Evolutionary conservation across 2,888 invertebrate species (phyloP), one percentile per base, ranked within the genome.

Genomic region (Acleris holmiana): DNA sequence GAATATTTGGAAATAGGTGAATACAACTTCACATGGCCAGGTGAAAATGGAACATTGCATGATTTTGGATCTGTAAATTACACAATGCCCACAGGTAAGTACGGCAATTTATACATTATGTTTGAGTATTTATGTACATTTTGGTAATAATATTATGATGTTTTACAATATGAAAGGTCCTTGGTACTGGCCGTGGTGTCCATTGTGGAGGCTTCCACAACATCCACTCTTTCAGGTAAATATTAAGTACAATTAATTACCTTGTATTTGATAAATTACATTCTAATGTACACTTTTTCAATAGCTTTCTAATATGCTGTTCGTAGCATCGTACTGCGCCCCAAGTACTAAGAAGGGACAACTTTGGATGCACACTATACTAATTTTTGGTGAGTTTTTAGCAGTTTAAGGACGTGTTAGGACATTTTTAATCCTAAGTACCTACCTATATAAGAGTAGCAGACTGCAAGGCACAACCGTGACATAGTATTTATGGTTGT

Each of bases 301-400:
- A 41, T 95, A 97, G 91, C 83, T 97, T 67, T 97, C 97, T 18
- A 96, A 97, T 84, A 93, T 95, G 67, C 95, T 96, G 72, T 96
- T 97, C 79, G 94, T 96, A 29, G 91, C 96, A n/a, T 96, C 96
- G 0, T 96, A 96, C 77, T 94, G 96, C 61, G 95, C 96, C 10
- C 96, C 97, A 17, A 95, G 95, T 73, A 95, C 95, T 1, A 95
- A 95, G 76, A 95, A 95, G 78, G 97, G 97, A 4, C 95, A 96
- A 67, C 89, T 97, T 2, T 96, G 97, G 87, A 96, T 97, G 95
- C 97, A 97, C 79, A 95, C 95, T 17, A 94, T 96, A 75, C 93
- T 97, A 70, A 96, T 96, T 73, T 87, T 97, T 69, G 97, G 97
- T 96, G 91, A 93, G 93, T 78, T 35, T 21, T 25, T 23, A 23